These are phyloP conservation scores for Philopotamus ludificatus DNA, from an alignment of 1,140 invertebrate genomes.

Conservation along the genomic window DNA sequence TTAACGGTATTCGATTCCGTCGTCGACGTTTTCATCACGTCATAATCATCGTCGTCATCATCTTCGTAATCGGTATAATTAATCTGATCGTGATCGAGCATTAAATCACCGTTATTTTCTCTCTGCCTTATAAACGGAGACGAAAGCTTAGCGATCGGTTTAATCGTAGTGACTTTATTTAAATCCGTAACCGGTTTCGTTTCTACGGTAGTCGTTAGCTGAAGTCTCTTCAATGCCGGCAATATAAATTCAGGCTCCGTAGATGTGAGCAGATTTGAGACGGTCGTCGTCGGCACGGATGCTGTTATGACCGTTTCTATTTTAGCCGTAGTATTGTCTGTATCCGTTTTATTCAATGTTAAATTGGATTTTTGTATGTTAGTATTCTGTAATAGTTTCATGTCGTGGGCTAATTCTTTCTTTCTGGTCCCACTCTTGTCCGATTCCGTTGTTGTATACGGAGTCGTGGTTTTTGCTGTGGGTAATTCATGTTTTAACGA, in stretches of 20 bases:
- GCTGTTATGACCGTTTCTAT: neutral
- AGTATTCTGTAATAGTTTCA: slow-evolving; percentile 43
- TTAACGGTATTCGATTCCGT: neutral
- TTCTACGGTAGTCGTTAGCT: slow-evolving; percentile 37
- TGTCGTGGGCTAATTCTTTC: slow-evolving; percentile 30
- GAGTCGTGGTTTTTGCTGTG: neutral
- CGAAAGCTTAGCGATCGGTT: slow-evolving; percentile 37
- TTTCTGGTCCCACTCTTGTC: slow-evolving; percentile 35
- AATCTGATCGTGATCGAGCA: slow-evolving; percentile 34
- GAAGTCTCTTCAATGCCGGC: slow-evolving; percentile 38
- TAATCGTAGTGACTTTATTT: slow-evolving; percentile 43
- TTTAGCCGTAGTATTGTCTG: neutral
- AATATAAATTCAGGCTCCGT: slow-evolving; percentile 30
- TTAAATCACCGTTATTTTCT: slow-evolving; percentile 37
- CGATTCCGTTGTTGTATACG: neutral
- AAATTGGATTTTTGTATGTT: slow-evolving; percentile 45
- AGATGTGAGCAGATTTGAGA: neutral
- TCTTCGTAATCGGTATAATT: slow-evolving; percentile 33
- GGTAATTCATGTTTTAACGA: neutral
- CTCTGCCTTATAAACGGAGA: slow-evolving; percentile 28
- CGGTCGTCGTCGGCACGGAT: neutral
- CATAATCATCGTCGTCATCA: slow-evolving; percentile 37
- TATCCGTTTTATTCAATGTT: neutral
- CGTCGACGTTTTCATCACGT: slow-evolving; percentile 22
- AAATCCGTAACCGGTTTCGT: slow-evolving; percentile 40